Conservation (phyloP, 2,797 vertebrate species). For the Platyrinchus mystaceus region DNA sequence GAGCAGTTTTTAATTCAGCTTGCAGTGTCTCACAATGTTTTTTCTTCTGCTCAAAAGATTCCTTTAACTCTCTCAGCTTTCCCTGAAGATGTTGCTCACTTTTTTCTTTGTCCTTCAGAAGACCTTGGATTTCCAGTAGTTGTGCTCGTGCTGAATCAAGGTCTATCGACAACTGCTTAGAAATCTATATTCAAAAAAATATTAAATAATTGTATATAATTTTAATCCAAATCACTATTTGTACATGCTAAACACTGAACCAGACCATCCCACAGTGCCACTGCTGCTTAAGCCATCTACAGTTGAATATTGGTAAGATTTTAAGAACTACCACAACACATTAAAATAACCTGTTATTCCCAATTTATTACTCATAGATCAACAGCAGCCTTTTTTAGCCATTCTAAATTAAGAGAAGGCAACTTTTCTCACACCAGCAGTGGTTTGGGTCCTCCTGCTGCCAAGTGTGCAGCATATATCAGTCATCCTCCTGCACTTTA, state of each 20-base stretch:
- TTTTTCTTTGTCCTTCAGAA: constrained; percentile 85
- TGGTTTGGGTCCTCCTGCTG: neutral
- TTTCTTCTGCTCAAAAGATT: constrained; percentile 81
- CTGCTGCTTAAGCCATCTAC: neutral
- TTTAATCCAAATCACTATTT: neutral
- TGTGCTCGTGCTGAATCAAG: constrained; percentile 79
- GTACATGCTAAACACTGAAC: neutral
- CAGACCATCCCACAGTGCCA: neutral
- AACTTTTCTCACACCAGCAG: neutral
- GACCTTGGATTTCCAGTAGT: constrained; percentile 77
- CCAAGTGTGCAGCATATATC: neutral
- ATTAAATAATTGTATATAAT: neutral
- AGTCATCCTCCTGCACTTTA: neutral
- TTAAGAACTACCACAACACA: neutral
- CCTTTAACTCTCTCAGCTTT: constrained; percentile 82
- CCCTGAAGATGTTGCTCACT: constrained; percentile 79
- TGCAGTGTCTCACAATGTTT: constrained; percentile 82
- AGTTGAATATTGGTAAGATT: neutral
- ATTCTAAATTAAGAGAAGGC: neutral
- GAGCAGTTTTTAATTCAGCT: constrained; percentile 78
- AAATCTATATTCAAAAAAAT: constrained; percentile 76
- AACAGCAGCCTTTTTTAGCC: neutral
- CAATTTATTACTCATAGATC: neutral
- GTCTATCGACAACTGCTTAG: constrained; percentile 82
- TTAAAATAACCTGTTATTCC: neutral